Base-by-base conservation (phyloP, 1,140 invertebrate species). In the Ooceraea biroi region DNA sequence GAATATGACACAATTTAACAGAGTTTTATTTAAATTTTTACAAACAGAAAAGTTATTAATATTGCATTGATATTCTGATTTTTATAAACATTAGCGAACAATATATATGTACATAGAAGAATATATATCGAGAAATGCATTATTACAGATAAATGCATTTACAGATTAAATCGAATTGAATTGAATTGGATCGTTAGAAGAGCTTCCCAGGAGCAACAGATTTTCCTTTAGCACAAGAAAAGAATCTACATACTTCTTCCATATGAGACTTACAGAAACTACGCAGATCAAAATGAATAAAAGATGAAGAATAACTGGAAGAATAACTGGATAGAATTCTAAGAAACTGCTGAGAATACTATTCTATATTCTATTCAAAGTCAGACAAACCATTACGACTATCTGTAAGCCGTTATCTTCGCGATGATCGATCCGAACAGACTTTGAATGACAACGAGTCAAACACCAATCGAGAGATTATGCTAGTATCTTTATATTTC, bases 211-310 rank as follows among this genome's bases (percentile, higher is more conserved):
- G 52, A 52, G 8, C 46, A 66, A 66, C 60, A 52, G 22, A 68
- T 78, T 68, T 66, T 78, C 61, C 7, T 36, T 36, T 36, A 44
- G n/a, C 44, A 50, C 7, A 2, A 78, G 25, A 8, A 25, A 68
- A 44, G 12, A 61, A 76, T 61, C 41, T 25, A n/a, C 12, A 4
- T 78, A 55, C 44, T 44, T 30, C 55, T 66, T 66, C 11, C 11
- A 7, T 68, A 44, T 27, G 60, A 41, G 7, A 12, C 11, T 27
- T 41, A 27, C 17, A 7, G 22, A 55, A 78, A 66, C 30, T 44
- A 4, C 11, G 48, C 30, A 7, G 19, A 68, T 68, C 50, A 27
- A 44, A 10, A 78, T 78, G 61, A 78, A 78, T 78, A 68, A 78
- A 78, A 78, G 30, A 78, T 68, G 30, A 68, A 41, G 19, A 4